phyloP scores from a whole-genome alignment of 2,797 vertebrate genomes.

The Cuniculus paca region DNA sequence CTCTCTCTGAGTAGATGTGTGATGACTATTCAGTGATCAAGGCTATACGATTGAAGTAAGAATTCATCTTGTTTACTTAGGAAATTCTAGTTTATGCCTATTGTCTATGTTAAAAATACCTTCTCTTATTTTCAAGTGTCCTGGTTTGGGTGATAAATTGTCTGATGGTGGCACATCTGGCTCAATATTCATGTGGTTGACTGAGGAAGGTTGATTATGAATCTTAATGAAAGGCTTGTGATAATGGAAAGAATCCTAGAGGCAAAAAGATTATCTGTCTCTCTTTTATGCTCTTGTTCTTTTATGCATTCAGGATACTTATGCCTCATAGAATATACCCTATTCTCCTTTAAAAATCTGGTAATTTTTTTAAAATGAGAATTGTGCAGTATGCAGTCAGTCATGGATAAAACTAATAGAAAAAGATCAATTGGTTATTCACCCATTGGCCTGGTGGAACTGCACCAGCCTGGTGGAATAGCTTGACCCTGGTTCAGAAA shows the following conservation, averaged over 20 bases:
- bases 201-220: neutral
- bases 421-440: neutral
- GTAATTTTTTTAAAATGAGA: neutral
- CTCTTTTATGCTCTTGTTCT: neutral
- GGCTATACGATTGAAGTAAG: neutral
- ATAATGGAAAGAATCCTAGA: neutral
- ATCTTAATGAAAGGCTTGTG: neutral
- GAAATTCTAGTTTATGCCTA: neutral
- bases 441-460: neutral
- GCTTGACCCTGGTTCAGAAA: neutral
- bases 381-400: neutral
- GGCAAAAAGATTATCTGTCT: neutral
- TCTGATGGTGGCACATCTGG: neutral
- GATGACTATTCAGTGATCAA: neutral
- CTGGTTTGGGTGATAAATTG: conserved; percentile 1
- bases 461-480: neutral
- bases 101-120: neutral
- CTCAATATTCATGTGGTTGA: neutral
- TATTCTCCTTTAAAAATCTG: neutral
- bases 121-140: conserved; percentile 40
- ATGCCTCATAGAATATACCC: neutral
- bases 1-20: conserved; percentile 14
- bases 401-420: neutral
- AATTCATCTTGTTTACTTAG: neutral
- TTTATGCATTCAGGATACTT: neutral